A percentile compares a stretch with the other conserved stretches of the same genome.
phyloP scores from a whole-genome alignment of 2,797 vertebrate genomes.

The Microtus obscurus region DNA sequence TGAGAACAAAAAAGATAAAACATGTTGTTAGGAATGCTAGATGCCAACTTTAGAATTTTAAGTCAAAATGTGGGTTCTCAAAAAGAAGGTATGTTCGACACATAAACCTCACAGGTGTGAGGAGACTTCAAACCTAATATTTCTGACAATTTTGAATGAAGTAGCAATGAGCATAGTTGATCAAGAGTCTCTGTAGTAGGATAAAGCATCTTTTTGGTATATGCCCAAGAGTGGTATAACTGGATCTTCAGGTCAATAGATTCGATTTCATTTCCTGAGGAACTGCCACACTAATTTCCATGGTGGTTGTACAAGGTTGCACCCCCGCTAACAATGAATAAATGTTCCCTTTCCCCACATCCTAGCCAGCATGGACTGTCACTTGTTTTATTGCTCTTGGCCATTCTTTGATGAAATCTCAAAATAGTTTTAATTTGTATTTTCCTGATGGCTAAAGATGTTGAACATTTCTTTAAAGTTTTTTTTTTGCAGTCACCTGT shows the following conservation, averaged over 20 bases:
- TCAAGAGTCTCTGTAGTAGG: not conserved
- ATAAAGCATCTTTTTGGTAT: not conserved
- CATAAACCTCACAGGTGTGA: not conserved
- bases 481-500: no score
- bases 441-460: not conserved
- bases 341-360: no score
- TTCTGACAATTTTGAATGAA: not conserved
- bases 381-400: not conserved
- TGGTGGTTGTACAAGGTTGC: not conserved
- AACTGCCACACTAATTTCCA: not conserved
- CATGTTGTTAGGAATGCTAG: not conserved
- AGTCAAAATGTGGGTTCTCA: conserved; percentile 32
- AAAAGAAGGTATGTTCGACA: not conserved
- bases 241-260: not conserved
- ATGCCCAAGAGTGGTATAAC: not conserved
- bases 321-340: not conserved
- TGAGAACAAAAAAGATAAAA: not conserved
- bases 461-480: not conserved
- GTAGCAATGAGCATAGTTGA: not conserved
- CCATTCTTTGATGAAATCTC: not conserved
- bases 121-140: not conserved
- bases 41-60: conserved; percentile 43
- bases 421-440: not conserved
- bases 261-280: not conserved
- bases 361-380: not conserved